phyloP scores from a whole-genome alignment of 2,888 invertebrate genomes.

The Drosophila greeni region DNA sequence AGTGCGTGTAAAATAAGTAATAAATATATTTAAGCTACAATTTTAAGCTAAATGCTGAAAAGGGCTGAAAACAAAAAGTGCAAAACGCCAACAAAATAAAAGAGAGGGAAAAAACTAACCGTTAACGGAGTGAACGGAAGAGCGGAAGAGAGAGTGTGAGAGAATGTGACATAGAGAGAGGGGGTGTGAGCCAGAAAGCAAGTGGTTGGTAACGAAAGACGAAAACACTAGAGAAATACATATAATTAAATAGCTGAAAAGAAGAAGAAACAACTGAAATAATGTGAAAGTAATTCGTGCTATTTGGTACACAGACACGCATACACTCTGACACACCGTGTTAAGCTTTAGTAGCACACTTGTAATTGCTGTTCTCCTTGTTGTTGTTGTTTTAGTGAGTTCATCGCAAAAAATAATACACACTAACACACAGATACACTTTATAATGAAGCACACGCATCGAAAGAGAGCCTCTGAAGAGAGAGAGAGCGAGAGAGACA shows the following conservation, averaged over 20 bases:
- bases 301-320: constrained; percentile 22
- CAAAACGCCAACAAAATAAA: constrained; percentile 33
- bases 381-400: constrained; percentile 67
- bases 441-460: constrained; percentile 4
- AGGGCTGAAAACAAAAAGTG: constrained; percentile 36
- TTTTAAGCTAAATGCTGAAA: constrained; percentile 6
- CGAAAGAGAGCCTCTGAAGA: not conserved
- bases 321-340: constrained; percentile 15
- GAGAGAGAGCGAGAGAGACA: constrained; percentile 11
- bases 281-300: constrained; percentile 47
- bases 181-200: constrained; percentile 33
- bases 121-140: constrained; percentile 30
- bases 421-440: constrained; percentile 30
- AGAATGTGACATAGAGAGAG: constrained; percentile 1
- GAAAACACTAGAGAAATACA: constrained; percentile 23
- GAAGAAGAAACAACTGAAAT: constrained; percentile 27
- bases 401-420: constrained; percentile 76
- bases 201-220: constrained; percentile 56
- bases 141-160: constrained; percentile 19
- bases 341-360: constrained; percentile 29
- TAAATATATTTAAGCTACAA: constrained; percentile 12
- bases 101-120: constrained; percentile 36
- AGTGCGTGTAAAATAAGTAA: constrained; percentile 15
- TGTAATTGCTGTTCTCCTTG: constrained; percentile 47
- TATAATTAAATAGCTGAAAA: constrained; percentile 33